Conservation (phyloP, 1,140 invertebrate genomes). For the Cheumatopsyche charites region DNA sequence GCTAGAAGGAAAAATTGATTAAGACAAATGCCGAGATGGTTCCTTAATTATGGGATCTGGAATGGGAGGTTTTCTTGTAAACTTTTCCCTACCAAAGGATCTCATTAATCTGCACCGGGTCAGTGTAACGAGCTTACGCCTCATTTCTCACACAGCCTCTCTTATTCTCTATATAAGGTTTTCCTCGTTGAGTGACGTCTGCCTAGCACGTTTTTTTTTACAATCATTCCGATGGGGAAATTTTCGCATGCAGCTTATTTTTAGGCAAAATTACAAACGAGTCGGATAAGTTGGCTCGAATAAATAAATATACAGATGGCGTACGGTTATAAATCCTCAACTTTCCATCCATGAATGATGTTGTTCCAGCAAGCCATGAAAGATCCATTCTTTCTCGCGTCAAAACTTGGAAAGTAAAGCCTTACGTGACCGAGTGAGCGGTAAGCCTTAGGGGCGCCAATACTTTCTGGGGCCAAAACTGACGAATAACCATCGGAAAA, state of each 20-base stretch:
- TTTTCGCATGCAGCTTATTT: neutral
- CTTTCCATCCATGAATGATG: slow-evolving; percentile 46
- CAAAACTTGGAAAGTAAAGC: slow-evolving; percentile 45
- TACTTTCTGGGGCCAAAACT: neutral
- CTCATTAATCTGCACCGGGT: slow-evolving; percentile 31
- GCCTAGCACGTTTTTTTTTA: neutral
- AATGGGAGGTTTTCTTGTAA: slow-evolving; percentile 28
- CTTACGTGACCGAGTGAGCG: slow-evolving; percentile 39
- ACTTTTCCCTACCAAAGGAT: slow-evolving; percentile 26
- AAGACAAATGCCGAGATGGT: slow-evolving; percentile 28
- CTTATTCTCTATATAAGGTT: neutral
- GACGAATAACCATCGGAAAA: neutral
- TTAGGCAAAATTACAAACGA: slow-evolving; percentile 18
- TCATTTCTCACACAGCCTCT: slow-evolving; percentile 22
- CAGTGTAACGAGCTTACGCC: slow-evolving; percentile 28
- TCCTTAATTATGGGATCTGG: slow-evolving; percentile 27
- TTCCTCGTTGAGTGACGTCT: neutral
- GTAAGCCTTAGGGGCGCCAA: neutral
- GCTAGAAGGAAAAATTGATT: slow-evolving; percentile 26
- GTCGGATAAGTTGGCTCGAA: slow-evolving; percentile 28
- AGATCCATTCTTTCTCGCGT: slow-evolving; percentile 48
- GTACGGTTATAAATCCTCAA: slow-evolving; percentile 35
- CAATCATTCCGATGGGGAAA: neutral
- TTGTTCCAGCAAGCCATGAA: slow-evolving; percentile 39
- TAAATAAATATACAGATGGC: slow-evolving; percentile 41